Evolutionary conservation across 2,888 invertebrate species (phyloP).

Genomic region (Brenthis ino): DNA sequence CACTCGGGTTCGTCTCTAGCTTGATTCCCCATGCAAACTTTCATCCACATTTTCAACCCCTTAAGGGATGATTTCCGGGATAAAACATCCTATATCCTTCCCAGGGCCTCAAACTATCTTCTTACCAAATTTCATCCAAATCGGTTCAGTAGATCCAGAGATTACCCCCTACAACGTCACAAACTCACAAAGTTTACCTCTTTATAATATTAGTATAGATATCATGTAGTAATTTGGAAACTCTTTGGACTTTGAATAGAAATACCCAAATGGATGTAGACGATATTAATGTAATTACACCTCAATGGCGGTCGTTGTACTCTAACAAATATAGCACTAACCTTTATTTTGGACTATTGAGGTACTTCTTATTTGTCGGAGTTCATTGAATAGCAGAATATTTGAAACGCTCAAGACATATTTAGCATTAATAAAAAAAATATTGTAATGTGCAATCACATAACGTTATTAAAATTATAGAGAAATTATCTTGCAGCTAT

Average conservation of each 20-base stretch:
- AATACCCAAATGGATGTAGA: constrained; percentile 23
- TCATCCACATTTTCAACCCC: too few species aligned
- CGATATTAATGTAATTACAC: constrained; percentile 25
- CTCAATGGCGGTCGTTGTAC: constrained; percentile 32
- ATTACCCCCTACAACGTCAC: too few species aligned
- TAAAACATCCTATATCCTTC: too few species aligned
- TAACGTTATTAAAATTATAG: constrained; percentile 2
- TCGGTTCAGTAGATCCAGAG: too few species aligned
- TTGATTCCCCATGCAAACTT: too few species aligned
- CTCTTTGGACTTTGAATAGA: constrained; percentile 6
- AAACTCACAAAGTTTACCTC: too few species aligned
- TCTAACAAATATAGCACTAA: constrained; percentile 22
- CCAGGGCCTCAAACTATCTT: too few species aligned
- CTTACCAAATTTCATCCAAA: too few species aligned
- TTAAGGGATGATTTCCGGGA: too few species aligned
- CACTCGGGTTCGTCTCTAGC: too few species aligned
- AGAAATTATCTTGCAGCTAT: constrained; percentile 8
- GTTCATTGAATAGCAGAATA: not conserved
- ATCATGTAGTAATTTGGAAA: not conserved
- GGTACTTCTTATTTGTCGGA: not conserved
- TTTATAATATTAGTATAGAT: not conserved
- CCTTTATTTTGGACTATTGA: constrained; percentile 15
- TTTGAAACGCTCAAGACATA: not conserved
- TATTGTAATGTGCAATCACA: not conserved
- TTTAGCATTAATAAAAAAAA: too few species aligned